These are phyloP conservation scores for Cyanistes caeruleus DNA, from an alignment of 2,113 vertebrate genomes.

Conservation along the genomic window DNA sequence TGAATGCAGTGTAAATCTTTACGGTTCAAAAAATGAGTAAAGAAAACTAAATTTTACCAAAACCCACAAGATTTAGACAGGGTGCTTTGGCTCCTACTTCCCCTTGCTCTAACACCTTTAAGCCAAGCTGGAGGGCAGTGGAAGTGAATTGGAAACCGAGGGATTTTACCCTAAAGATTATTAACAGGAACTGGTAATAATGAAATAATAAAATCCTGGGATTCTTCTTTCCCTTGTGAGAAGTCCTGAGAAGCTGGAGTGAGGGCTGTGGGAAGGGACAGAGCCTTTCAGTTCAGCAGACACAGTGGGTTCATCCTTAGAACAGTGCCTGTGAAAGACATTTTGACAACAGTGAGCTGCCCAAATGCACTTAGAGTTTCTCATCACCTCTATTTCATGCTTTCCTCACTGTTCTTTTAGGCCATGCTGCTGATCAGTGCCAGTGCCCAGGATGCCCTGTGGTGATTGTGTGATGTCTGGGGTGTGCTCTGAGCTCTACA, in stretches of 20 bases:
- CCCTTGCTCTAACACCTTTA: neutral
- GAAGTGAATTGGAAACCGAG: neutral
- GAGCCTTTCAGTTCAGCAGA: neutral
- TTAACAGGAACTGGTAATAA: neutral
- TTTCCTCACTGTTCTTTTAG: neutral
- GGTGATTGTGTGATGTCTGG: fast-evolving
- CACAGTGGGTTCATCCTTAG: fast-evolving
- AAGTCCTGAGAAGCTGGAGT: neutral
- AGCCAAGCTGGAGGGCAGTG: neutral
- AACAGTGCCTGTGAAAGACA: neutral
- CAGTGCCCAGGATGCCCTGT: neutral
- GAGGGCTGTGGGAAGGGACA: neutral
- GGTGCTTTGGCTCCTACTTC: neutral
- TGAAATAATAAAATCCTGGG: neutral
- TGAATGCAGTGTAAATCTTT: neutral
- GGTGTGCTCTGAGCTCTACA: neutral
- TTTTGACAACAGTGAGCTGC: neutral
- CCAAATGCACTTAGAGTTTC: neutral
- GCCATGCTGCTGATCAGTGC: neutral
- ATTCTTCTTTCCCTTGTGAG: neutral
- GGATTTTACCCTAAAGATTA: neutral
- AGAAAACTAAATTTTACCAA: neutral
- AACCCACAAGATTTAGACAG: neutral
- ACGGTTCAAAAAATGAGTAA: neutral
- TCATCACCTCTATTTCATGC: neutral